These are phyloP conservation scores for Poecile atricapillus DNA, from an alignment of 2,113 vertebrate species.

Conservation along the genomic window DNA sequence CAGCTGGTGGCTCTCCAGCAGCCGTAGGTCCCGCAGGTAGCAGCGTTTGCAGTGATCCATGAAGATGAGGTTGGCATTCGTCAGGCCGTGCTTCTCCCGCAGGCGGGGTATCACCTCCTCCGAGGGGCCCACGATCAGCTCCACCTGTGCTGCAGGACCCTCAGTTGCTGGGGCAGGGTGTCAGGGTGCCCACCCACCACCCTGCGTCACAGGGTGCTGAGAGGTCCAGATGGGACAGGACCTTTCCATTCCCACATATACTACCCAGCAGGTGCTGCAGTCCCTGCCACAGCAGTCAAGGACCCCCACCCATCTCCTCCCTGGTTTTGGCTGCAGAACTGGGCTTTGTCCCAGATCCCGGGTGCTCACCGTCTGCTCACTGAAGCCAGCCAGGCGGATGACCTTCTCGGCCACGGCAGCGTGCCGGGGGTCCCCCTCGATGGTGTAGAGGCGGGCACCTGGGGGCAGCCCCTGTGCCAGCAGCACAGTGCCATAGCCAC, in stretches of 20 bases:
- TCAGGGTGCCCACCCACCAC: background rate
- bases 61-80: conserved; percentile 81
- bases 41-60: conserved; percentile 91
- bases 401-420: conserved; percentile 87
- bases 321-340: background rate
- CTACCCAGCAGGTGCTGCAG: background rate
- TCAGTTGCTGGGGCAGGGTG: background rate
- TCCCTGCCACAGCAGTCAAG: background rate
- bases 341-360: rapidly evolving
- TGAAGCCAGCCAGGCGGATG: conserved; percentile 88
- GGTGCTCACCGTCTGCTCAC: conserved; percentile 8
- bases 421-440: conserved; percentile 79
- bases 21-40: conserved; percentile 85
- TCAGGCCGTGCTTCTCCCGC: conserved; percentile 74
- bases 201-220: background rate
- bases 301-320: background rate
- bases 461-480: conserved; percentile 80
- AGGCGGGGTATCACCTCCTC: conserved; percentile 86
- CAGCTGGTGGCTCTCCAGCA: conserved; percentile 83
- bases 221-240: background rate
- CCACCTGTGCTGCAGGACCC: conserved; percentile 74
- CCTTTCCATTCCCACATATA: background rate
- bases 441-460: conserved; percentile 81
- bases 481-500: conserved; percentile 84
- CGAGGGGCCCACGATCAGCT: conserved; percentile 84